Evolutionary conservation across 1,140 invertebrate genomes (phyloP).

Genomic region (Araneus ventricosus): DNA sequence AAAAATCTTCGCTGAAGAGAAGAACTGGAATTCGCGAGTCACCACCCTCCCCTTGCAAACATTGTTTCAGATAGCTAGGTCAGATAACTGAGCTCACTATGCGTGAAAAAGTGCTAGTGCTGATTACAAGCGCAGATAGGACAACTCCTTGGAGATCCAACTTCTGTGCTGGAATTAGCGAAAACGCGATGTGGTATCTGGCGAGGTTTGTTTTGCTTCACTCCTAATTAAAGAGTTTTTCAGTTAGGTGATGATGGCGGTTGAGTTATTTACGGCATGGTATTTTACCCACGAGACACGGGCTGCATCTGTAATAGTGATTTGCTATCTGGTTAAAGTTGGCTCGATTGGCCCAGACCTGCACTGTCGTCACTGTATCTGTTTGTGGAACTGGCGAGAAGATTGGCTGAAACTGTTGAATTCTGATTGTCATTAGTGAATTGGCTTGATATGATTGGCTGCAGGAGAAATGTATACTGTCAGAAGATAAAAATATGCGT

Average conservation of each 20-base stretch:
- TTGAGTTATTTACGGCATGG: neutral
- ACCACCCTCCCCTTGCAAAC: neutral
- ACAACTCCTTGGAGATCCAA: neutral
- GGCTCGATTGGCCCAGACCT: no score
- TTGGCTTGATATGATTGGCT: neutral
- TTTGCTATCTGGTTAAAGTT: neutral
- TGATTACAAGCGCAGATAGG: neutral
- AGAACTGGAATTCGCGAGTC: neutral
- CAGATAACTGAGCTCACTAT: neutral
- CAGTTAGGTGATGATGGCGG: neutral
- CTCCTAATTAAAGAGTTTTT: conserved; percentile 16
- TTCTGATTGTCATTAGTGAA: neutral
- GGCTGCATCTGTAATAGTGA: neutral
- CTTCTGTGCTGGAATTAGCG: neutral
- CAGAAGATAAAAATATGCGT: no score
- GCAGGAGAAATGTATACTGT: neutral
- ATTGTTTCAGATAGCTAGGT: neutral
- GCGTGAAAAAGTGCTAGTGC: neutral
- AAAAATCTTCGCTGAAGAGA: neutral
- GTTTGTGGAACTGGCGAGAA: neutral
- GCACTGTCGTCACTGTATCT: neutral
- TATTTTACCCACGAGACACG: neutral
- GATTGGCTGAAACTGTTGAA: neutral
- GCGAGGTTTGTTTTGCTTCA: neutral
- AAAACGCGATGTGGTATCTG: conserved; percentile 15